Evolutionary conservation across 2,797 vertebrate species (phyloP), one percentile per base, ranked within the genome.

Genomic region (Decapterus maruadsi): DNA sequence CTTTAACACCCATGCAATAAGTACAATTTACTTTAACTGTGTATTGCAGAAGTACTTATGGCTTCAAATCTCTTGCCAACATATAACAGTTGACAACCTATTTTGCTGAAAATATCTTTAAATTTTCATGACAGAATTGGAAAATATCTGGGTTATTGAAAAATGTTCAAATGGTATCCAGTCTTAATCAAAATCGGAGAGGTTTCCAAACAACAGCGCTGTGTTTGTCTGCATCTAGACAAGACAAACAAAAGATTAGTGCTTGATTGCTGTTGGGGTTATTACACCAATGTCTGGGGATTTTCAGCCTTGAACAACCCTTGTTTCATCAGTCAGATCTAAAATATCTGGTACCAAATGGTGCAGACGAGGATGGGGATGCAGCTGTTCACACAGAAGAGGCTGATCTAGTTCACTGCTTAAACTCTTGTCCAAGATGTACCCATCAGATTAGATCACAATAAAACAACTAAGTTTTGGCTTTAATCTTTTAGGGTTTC

Each of bases 381-480:
- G 67, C 82, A 77, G 73, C 74, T 85, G 79, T 84, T 68, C 60
- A 55, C 64, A 61, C 13, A 69, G 59, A 55, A 77, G 75, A 45
- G 54, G 59, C 57, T 64, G 55, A 80, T 85, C 67, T 60, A 51
- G 74, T 72, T 82, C 20, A 78, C 70, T 68, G 60, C 63, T 64
- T 72, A 58, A 75, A 78, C 73, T 75, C 78, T 68, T 68, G 56
- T 45, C 69, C 65, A 85, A 85, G 72, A 92, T 81, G 51, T 75
- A 68, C 68, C 66, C 17, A 75, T 67, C 75, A 82, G 86, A 92
- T 93, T 77, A 88, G 77, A 76, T 51, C 50, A 62, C 84, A 81
- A 75, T 68, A 64, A 83, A 91, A 86, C 67, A 72, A 57, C 62
- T 75, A 77, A 59, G 16, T 77, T 84, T 80, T 48, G 6, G 60